phyloP scores from a whole-genome alignment of 2,888 invertebrate species.

The Nematopogon swammerdamellus region DNA sequence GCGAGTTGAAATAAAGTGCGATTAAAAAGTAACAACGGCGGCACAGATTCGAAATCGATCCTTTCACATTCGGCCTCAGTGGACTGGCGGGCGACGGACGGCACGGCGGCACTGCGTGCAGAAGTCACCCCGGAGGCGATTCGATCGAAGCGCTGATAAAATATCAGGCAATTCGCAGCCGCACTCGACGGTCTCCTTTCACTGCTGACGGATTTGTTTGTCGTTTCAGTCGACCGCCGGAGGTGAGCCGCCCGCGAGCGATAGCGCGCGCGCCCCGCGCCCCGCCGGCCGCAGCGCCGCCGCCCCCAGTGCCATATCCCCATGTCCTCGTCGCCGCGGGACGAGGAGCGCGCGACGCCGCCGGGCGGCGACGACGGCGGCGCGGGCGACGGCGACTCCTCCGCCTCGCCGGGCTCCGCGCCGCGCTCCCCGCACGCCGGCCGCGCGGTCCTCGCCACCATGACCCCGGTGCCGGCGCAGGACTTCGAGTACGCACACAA shows the following conservation, averaged over 20 bases:
- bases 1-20: too few species aligned
- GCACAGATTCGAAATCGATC: not conserved
- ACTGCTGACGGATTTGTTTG: not conserved
- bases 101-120: not conserved
- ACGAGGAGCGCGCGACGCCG: conserved; percentile 41
- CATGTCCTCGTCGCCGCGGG: conserved; percentile 22
- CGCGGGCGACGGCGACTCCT: too few species aligned
- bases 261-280: conserved; percentile 22
- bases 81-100: not conserved
- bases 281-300: conserved; percentile 33
- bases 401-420: conserved; percentile 48
- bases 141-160: not conserved
- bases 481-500: conserved; percentile 61
- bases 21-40: not conserved
- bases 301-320: conserved; percentile 25
- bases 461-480: conserved; percentile 83
- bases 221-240: not conserved
- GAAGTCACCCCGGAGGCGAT: not conserved
- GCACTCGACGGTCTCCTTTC: not conserved
- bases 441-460: conserved; percentile 78
- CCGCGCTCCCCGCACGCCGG: conserved; percentile 62
- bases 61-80: not conserved
- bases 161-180: not conserved
- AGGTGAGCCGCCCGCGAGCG: conserved; percentile 13
- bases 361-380: conserved; percentile 37